phyloP scores from a whole-genome alignment of 1,140 invertebrate genomes.

The Amyelois transitella region DNA sequence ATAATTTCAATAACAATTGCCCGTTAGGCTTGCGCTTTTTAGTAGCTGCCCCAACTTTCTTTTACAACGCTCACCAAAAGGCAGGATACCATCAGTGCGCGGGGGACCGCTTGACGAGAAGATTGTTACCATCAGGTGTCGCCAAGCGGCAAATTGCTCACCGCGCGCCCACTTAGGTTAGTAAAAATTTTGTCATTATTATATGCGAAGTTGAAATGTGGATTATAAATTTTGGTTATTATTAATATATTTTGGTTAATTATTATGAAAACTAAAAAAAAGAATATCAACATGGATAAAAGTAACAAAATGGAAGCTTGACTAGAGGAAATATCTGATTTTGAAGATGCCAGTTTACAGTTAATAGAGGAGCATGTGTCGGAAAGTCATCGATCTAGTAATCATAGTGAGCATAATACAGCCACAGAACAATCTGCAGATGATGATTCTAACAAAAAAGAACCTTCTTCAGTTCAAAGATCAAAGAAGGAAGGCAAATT shows the following conservation, averaged over 20 bases:
- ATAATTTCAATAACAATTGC: neutral
- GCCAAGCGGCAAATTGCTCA: neutral
- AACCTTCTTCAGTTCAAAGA: too few species aligned
- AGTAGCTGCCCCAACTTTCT: neutral
- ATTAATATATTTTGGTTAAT: too few species aligned
- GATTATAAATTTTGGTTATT: too few species aligned
- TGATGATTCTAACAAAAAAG: constrained; percentile 11
- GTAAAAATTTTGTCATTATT: neutral
- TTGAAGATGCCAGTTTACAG: too few species aligned
- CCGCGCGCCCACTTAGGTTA: neutral
- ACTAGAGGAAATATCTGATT: too few species aligned
- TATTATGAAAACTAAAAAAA: too few species aligned
- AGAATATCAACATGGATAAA: constrained; percentile 11
- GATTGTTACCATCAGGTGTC: neutral
- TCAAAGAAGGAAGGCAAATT: constrained; percentile 14
- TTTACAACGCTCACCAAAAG: neutral
- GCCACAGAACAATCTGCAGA: too few species aligned
- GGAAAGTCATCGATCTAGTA: too few species aligned
- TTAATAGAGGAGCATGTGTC: too few species aligned
- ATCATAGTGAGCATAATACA: too few species aligned
- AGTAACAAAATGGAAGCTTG: constrained; percentile 15
- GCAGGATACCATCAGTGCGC: neutral
- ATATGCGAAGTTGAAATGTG: neutral
- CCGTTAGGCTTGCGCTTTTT: constrained; percentile 1
- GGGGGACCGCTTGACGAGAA: neutral